Base-by-base conservation (phyloP, 2,113 vertebrate species). In the Podarcis cretensis region DNA sequence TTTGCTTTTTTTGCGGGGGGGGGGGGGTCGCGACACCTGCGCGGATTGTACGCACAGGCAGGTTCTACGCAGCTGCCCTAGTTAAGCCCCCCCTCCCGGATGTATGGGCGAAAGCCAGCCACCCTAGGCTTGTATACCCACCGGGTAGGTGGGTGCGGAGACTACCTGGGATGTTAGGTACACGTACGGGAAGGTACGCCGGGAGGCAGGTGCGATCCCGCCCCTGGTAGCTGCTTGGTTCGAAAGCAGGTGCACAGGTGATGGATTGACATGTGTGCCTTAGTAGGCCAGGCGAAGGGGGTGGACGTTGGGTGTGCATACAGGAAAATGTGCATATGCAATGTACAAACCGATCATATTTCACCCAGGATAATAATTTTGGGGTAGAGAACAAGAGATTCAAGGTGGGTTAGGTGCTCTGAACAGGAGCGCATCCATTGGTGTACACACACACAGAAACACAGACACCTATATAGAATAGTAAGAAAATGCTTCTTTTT, bases 61-160 rank as follows among this genome's bases (percentile, higher is more conserved):
- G 1, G 40, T 16, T 73, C 13, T 1, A 40, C 40, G 20, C 3
- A 6, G 27, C 71, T 59, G 78, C 48, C 48, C 30, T 8, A 2
- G 18, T 7, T 59, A 1, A 13, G 43, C 6, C 43, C 43, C 43
- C 43, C 7, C 43, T 43, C 43, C 74, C n/a, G 66, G 23, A 8
- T 5, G 48, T 7, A 25, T 35, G 9, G 2, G 6, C 3, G 2
- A 1, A 1, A 27, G 21, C 9, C 13, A 37, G 20, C 59, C 2
- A n/a, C 5, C 30, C 69, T 27, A 30, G 27, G 30, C 30, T 3
- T 7, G 69, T 71, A 27, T 9, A 32, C 32, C 23, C 73, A 6
- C 48, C 48, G 35, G 12, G 5, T 20, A 6, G 32, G 14, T 35
- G 73, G 73, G n/a, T 74, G 73, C 20, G 73, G 73, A n/a, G 35